Percentiles rank a stretch among this genome's conserved stretches.
Conservation (phyloP, 2,888 invertebrate genomes). For the Xanthorhoe designata region DNA sequence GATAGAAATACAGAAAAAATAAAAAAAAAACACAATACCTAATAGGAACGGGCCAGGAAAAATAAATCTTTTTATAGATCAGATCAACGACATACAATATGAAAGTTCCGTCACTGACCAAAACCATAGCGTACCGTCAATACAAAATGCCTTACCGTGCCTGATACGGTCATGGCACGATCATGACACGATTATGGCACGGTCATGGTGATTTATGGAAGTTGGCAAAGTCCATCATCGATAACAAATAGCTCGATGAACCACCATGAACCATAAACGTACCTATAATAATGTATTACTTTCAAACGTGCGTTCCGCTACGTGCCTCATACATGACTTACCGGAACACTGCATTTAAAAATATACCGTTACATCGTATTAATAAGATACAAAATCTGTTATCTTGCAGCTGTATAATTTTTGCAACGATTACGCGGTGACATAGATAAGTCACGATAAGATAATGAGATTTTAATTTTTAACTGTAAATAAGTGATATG, state of each 20-base stretch:
- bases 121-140: no score
- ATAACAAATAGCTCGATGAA: background rate
- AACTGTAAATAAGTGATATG: background rate
- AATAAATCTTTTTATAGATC: no score
- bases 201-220: no score
- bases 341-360: background rate
- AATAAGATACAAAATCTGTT: background rate
- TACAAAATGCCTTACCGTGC: background rate
- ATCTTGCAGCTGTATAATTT: background rate
- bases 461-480: background rate
- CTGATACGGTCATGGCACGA: no score
- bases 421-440: background rate
- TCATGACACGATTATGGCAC: no score
- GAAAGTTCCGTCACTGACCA: no score
- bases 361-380: background rate
- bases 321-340: background rate
- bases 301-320: slow-evolving; percentile 1
- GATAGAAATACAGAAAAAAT: no score
- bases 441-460: slow-evolving; percentile 1
- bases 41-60: no score
- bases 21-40: no score
- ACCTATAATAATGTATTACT: background rate
- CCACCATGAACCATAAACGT: background rate
- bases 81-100: no score
- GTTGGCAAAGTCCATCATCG: no score